Evolutionary conservation across 2,888 invertebrate genomes (phyloP).

Genomic region (Yponomeuta evonymella): DNA sequence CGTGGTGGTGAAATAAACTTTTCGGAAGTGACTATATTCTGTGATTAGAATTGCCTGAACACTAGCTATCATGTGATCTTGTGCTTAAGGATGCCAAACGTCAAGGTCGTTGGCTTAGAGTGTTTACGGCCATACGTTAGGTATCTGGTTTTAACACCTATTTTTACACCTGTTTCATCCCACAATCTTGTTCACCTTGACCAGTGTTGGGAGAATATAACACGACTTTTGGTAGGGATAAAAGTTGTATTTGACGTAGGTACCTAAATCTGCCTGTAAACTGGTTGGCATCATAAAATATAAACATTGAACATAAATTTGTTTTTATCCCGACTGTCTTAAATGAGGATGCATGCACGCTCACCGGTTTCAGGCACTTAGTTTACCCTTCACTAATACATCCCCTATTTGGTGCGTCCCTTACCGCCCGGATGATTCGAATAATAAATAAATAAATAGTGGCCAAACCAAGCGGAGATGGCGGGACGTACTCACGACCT

Average conservation of each 20-base stretch:
- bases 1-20: background rate
- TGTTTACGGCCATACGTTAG: background rate
- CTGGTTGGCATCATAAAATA: background rate
- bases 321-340: too few relatives aligned
- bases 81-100: background rate
- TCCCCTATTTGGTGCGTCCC: too few relatives aligned
- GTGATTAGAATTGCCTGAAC: background rate
- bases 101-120: background rate
- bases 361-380: background rate
- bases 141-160: background rate
- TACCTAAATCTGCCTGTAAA: background rate
- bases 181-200: background rate
- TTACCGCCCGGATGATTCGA: too few relatives aligned
- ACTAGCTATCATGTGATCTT: background rate
- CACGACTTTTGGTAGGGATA: background rate
- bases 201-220: background rate
- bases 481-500: too few relatives aligned
- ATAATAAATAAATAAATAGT: too few relatives aligned
- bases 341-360: too few relatives aligned
- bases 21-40: background rate
- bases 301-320: background rate
- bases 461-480: too few relatives aligned
- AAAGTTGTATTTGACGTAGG: background rate
- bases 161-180: background rate
- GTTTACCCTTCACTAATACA: too few relatives aligned